Evolutionary conservation across 1,140 invertebrate species (phyloP), one percentile per base, ranked within the genome.

Genomic region (Drosophila jambulina): DNA sequence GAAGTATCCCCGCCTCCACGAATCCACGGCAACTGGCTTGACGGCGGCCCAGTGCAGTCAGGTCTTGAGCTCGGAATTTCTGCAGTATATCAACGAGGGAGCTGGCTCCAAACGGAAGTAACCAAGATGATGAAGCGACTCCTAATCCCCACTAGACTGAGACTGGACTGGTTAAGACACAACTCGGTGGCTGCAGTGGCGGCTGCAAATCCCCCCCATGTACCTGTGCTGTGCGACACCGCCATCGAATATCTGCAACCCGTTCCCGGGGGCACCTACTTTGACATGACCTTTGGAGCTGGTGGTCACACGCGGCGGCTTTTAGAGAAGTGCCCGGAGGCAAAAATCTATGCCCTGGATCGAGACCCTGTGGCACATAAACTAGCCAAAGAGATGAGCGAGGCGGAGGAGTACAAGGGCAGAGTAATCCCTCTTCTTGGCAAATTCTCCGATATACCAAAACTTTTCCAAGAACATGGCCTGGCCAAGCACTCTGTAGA

Each of bases 271-370:
- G 94, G 96, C 75, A 91, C 93, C 19, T 95, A 96, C 63, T 94
- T 98, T 49, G 97, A 98, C 87, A 97, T 98, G 97, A 99, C 98
- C 29, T 99, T 99, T 95, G 98, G 98, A 45, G 96, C 96, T 61
- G 98, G 98, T 27, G 98, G 98, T n/a, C 98, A 99, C 93, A 95
- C 96, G 75, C 93, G 93, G 70, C 93, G 94, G 17, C 93, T 95
- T 49, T 90, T 96, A 23, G 95, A 96, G 84, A 93, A 91, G 45
- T 93, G 93, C 32, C 92, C 95, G 2, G 94, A 95, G 53, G 95
- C 95, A 58, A 95, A 95, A 80, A 91, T 99, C 17, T 95, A 96
- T 84, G 97, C 96, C n/a, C 93, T 98, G 71, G 98, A 99, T 93
- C 94, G 98, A 92, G 98, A 99, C 94, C 97, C 97, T 9, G 54